A percentile compares a stretch with the other conserved stretches of the same genome.
These are phyloP conservation scores for Rhagonycha lutea DNA, from an alignment of 2,888 invertebrate species.

Conservation along the genomic window DNA sequence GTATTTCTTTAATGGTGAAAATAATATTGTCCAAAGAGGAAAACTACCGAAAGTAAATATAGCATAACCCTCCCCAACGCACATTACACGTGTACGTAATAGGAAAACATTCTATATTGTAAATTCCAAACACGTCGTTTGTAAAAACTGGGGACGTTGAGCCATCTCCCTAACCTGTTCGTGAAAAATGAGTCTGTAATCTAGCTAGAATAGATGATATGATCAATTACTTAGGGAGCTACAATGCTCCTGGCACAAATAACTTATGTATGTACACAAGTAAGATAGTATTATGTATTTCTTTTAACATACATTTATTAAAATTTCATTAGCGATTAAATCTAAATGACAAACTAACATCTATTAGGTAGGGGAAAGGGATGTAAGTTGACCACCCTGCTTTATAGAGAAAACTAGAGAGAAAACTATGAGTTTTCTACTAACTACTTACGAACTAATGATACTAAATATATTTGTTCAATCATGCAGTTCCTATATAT, in stretches of 20 bases:
- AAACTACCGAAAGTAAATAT: background rate
- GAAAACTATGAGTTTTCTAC: no score
- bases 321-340: no score
- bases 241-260: background rate
- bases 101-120: background rate
- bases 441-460: no score
- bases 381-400: no score
- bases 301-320: no score
- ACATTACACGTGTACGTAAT: background rate
- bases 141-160: background rate
- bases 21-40: background rate
- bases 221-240: background rate
- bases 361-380: no score
- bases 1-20: background rate
- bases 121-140: background rate
- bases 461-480: no score
- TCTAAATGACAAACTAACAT: no score
- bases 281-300: no score
- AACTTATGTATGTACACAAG: background rate
- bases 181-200: background rate
- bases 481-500: no score
- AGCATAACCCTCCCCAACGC: background rate
- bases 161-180: background rate
- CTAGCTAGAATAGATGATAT: background rate
- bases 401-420: no score